These are phyloP conservation scores for Agelaius tricolor DNA, from an alignment of 2,113 vertebrate species.

Conservation along the genomic window DNA sequence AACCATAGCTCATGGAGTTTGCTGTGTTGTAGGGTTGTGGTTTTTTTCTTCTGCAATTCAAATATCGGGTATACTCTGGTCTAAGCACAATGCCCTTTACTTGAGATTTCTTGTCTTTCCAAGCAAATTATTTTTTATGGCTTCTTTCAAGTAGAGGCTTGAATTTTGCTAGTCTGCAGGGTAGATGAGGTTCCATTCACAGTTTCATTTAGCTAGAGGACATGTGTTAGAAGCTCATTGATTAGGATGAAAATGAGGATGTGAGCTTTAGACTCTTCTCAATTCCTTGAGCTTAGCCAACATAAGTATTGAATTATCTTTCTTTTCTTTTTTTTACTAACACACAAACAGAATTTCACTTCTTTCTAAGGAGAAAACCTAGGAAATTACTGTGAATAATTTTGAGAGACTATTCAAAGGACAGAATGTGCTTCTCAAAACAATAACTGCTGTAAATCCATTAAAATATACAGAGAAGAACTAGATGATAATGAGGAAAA, in stretches of 20 bases:
- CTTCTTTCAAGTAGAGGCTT: neutral
- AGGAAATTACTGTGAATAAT: neutral
- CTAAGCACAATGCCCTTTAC: neutral
- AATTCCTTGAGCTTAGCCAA: neutral
- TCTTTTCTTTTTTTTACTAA: neutral
- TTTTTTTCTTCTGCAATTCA: neutral
- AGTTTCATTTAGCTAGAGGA: neutral
- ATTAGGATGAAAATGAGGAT: neutral
- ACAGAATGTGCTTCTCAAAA: neutral
- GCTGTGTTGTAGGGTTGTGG: neutral
- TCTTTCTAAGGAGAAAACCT: neutral
- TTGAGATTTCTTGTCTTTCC: neutral
- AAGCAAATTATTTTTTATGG: neutral
- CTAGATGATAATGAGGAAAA: neutral
- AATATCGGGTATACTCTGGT: neutral
- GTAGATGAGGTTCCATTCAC: neutral
- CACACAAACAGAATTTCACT: neutral
- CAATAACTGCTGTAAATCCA: neutral
- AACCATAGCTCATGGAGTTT: neutral
- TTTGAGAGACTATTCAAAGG: neutral
- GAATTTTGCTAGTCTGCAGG: neutral
- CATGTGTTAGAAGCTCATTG: neutral
- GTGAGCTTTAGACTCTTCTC: neutral
- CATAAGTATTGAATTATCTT: neutral
- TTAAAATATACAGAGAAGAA: neutral